Conservation (phyloP, 2,797 vertebrate species). For the Okamejei kenojei region DNA sequence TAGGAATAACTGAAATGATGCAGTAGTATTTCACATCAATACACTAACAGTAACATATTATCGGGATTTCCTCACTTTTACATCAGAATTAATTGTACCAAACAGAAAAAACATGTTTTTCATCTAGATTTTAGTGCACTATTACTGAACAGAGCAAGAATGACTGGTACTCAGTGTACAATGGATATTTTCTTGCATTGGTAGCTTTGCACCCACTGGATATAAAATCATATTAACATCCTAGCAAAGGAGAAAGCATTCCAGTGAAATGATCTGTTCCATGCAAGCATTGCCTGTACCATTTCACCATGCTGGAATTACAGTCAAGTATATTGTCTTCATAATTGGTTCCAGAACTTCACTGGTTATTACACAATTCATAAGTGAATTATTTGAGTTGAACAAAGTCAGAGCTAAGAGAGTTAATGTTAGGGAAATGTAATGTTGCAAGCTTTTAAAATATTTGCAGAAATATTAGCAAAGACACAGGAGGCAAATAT, state of each 20-base stretch:
- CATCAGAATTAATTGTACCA: background rate
- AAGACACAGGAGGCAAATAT: background rate
- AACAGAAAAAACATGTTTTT: no score
- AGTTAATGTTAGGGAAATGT: background rate
- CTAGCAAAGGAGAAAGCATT: background rate
- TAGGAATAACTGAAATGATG: background rate
- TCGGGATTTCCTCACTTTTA: background rate
- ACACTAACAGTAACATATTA: background rate
- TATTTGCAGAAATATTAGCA: conserved; percentile 25
- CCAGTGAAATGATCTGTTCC: background rate
- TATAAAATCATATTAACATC: no score
- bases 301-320: background rate
- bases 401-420: background rate
- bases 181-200: background rate
- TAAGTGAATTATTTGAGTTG: background rate
- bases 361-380: background rate
- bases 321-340: background rate
- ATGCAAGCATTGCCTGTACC: background rate
- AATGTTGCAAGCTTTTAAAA: background rate
- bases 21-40: background rate
- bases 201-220: background rate
- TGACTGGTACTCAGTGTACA: background rate
- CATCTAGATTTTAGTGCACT: background rate
- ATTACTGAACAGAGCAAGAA: background rate
- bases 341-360: background rate